Base-by-base conservation (phyloP, 1,140 invertebrate species). In the Zaprionus africanus region DNA sequence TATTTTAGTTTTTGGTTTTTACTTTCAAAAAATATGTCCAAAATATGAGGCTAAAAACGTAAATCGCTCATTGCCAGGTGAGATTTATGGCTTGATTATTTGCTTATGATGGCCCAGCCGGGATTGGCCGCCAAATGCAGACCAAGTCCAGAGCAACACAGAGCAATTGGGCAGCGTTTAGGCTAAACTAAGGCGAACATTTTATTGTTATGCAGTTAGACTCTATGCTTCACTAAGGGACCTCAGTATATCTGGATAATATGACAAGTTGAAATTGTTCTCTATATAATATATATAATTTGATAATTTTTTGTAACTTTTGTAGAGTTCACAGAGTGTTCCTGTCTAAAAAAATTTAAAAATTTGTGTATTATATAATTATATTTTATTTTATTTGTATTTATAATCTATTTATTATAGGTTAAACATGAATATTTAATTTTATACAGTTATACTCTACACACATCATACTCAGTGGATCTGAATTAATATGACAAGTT, bases 61-160 rank as follows among this genome's bases (percentile, higher is more conserved):
- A 76, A 76, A 76, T 76, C 73, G 73, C 68, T 76, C 73, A 71
- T 71, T 76, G 73, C 43, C 67, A 75, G 78, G 62, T 71, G 76
- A 88, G 87, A 88, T 88, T 88, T 88, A 88, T 90, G 81, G 76
- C 81, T 90, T 88, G 85, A 88, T 88, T 88, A 88, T 88, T 88
- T 88, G 81, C 85, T 79, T 90, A 88, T 84, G 84, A 88, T 77
- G 75, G 74, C 59, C 66, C 26, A 51, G 12, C 46, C 19, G 46
- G 17, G 17, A 49, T 19, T 19, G 59, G 36, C 38, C 38, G 38
- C 38, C 38, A 41, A 41, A 41, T 41, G 38, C 41, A 46, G 3
- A n/a, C 46, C 70, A 17, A 49, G 26, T 26, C n/a, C 22, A 28
- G 5, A 56, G 15, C 19, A 28, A 17, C 13, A 38, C 12, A 7